phyloP scores from a whole-genome alignment of 2,113 vertebrate species.

The Gnathonemus longibarbis region DNA sequence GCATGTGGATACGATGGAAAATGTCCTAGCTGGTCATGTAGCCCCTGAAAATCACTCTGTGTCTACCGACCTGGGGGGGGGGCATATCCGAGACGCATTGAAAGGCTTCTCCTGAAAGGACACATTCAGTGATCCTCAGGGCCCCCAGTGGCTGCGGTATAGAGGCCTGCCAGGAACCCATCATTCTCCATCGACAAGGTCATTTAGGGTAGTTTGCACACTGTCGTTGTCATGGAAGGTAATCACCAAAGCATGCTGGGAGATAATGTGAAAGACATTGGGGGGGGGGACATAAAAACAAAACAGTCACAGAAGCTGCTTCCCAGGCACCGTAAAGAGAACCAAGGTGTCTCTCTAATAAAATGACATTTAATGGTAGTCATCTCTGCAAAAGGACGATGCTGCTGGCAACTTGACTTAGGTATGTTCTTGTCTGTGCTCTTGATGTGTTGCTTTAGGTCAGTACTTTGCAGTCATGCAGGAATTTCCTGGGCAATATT shows the following conservation, averaged over 20 bases:
- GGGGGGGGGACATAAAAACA: neutral
- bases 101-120: slow-evolving; percentile 15
- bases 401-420: neutral
- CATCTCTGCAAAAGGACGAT: neutral
- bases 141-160: neutral
- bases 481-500: neutral
- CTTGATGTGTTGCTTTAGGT: neutral
- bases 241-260: slow-evolving; percentile 24
- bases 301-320: neutral
- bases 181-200: slow-evolving; percentile 4
- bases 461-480: neutral
- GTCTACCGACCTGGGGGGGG: neutral
- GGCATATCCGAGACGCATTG: neutral
- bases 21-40: neutral
- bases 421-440: neutral
- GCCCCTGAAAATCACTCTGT: neutral
- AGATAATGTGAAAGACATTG: slow-evolving; percentile 3
- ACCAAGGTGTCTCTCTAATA: neutral
- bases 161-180: neutral
- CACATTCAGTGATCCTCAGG: neutral
- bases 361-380: neutral
- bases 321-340: neutral
- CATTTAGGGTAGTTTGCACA: slow-evolving; percentile 32
- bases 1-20: slow-evolving; percentile 1
- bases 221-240: slow-evolving; percentile 30